Evolutionary conservation across 2,113 vertebrate species (phyloP).

Genomic region (western clawed frog (Xenopus tropicalis)): UCB_Xtro_10.0 CM004444.2:146209001-146209500

Average conservation of each 20-base stretch:
- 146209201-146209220: conserved; percentile 22
- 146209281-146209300: background rate
- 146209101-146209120: conserved; percentile 11
- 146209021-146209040: conserved; percentile 15
- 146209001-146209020: conserved; percentile 5
- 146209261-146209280: background rate
- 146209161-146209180: conserved; percentile 19
- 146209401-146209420: too few species aligned
- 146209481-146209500: too few species aligned
- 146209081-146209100: conserved; percentile 21
- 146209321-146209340: background rate
- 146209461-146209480: too few species aligned
- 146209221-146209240: conserved; percentile 3
- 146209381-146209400: too few species aligned
- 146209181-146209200: background rate
- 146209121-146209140: conserved; percentile 26
- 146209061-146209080: conserved; percentile 11
- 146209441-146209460: too few species aligned
- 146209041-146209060: conserved; percentile 30
- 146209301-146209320: background rate
- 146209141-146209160: conserved; percentile 43
- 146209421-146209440: too few species aligned
- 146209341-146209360: background rate
- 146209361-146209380: too few species aligned
- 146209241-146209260: background rate